These are phyloP conservation scores for Andrena praecox DNA, from an alignment of 2,888 invertebrate genomes.

Conservation along the genomic window DNA sequence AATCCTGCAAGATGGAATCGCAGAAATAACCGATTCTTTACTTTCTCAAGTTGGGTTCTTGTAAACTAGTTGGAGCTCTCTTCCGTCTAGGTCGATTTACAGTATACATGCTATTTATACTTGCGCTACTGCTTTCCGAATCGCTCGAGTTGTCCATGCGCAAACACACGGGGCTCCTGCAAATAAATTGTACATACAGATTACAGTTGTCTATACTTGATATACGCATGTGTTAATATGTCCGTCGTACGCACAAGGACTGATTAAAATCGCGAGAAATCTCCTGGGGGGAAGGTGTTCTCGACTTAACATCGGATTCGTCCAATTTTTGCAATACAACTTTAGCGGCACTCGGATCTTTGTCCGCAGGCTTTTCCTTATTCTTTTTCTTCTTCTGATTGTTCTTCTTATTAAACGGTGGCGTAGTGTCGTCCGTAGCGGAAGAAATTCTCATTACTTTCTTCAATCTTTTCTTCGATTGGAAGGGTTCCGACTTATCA, in stretches of 20 bases:
- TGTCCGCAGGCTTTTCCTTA: conserved; percentile 41
- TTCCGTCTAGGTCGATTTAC: conserved; percentile 75
- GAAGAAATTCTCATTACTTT: background rate
- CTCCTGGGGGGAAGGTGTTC: conserved; percentile 34
- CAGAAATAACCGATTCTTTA: conserved; percentile 51
- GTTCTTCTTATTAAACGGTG: background rate
- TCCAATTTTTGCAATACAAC: conserved; percentile 80
- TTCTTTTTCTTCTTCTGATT: conserved; percentile 11
- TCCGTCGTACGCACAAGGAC: conserved; percentile 48
- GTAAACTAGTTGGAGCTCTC: conserved; percentile 75
- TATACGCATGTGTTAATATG: background rate
- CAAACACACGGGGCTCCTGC: conserved; percentile 23
- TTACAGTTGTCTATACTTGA: background rate
- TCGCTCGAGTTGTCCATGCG: conserved; percentile 63
- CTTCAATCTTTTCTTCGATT: conserved; percentile 8
- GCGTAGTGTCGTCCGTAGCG: background rate
- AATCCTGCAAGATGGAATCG: background rate
- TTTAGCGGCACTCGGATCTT: conserved; percentile 80
- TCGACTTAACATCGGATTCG: conserved; percentile 59
- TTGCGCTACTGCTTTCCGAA: conserved; percentile 74
- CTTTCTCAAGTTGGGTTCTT: conserved; percentile 78
- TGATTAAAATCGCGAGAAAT: conserved; percentile 1
- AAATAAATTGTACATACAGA: background rate
- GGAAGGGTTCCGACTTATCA: background rate
- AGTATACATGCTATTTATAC: conserved; percentile 51